phyloP scores from a whole-genome alignment of 1,140 invertebrate species.

The Lepidurus packardi region DNA sequence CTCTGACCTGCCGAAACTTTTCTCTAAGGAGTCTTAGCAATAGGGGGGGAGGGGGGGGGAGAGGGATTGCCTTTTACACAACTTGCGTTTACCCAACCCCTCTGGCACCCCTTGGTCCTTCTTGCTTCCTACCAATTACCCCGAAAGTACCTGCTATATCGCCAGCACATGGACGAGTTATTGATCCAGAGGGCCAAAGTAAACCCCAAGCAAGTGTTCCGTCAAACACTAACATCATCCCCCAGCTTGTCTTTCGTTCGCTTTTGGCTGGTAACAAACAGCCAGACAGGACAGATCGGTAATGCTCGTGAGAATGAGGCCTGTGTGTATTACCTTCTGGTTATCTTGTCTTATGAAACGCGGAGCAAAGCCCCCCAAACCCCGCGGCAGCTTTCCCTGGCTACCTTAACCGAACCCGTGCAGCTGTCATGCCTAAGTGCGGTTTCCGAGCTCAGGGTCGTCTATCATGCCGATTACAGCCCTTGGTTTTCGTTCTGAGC shows the following conservation, averaged over 20 bases:
- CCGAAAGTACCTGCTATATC: constrained; percentile 15
- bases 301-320: not conserved
- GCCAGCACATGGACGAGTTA: constrained; percentile 7
- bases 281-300: not conserved
- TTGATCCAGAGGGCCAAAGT: constrained; percentile 6
- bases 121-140: not conserved
- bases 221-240: constrained; percentile 9
- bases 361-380: no score
- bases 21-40: not conserved
- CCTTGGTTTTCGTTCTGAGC: no score
- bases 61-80: not conserved
- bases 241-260: not conserved
- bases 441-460: no score
- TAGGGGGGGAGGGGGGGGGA: not conserved
- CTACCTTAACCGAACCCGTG: no score
- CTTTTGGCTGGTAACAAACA: not conserved
- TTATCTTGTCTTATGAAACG: no score
- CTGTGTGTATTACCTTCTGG: not conserved
- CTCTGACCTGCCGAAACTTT: not conserved
- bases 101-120: not conserved
- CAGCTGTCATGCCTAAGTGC: no score
- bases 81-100: not conserved
- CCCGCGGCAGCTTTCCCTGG: no score
- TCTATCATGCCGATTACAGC: no score
- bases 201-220: constrained; percentile 8